Conservation (phyloP, 2,888 invertebrate genomes). For the Tenthredo distinguenda region DNA sequence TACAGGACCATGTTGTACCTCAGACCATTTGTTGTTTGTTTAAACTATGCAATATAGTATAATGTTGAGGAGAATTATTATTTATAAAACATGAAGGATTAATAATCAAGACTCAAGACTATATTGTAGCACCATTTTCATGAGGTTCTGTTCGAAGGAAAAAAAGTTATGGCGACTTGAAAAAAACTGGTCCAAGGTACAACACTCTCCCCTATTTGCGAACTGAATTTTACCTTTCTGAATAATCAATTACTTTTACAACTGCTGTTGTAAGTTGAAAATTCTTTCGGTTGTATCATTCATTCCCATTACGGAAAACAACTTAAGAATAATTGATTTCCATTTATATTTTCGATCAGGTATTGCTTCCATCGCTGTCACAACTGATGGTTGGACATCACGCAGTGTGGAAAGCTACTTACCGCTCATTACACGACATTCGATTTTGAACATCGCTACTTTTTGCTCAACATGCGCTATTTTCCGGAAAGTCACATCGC, state of each 20-base stretch:
- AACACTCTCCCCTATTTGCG: neutral
- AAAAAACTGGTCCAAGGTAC: too few relatives aligned
- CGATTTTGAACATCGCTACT: constrained; percentile 58
- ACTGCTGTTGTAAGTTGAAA: neutral
- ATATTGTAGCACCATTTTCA: too few relatives aligned
- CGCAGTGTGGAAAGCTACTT: constrained; percentile 61
- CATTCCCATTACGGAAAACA: neutral
- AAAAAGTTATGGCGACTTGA: too few relatives aligned
- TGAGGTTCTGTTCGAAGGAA: too few relatives aligned
- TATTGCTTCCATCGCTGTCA: constrained; percentile 52
- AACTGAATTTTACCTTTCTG: neutral
- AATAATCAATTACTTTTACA: neutral
- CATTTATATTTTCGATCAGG: neutral
- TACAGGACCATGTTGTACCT: too few relatives aligned
- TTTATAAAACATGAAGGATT: too few relatives aligned
- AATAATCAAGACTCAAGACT: too few relatives aligned
- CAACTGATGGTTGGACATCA: constrained; percentile 65
- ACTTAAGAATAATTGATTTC: neutral
- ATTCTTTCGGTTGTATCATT: neutral
- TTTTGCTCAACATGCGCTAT: constrained; percentile 58
- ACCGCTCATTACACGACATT: constrained; percentile 59
- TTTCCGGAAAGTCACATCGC: constrained; percentile 60
- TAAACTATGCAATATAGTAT: too few relatives aligned
- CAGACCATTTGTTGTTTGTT: too few relatives aligned
- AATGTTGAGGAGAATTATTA: too few relatives aligned